phyloP scores from a whole-genome alignment of 2,113 vertebrate species.

The Phaethornis superciliosus region DNA sequence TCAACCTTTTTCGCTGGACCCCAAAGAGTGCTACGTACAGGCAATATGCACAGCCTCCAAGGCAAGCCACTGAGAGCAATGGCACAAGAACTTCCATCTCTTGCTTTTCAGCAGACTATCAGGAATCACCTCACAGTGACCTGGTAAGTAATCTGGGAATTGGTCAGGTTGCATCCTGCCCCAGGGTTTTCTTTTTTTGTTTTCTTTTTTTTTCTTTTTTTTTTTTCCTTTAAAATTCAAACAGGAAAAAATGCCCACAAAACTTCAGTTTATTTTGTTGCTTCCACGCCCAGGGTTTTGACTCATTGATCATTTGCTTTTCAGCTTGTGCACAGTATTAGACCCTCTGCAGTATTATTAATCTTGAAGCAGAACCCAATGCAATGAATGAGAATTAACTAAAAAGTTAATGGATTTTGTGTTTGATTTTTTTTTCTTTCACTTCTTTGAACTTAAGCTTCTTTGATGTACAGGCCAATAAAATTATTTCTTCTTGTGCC shows the following conservation, averaged over 20 bases:
- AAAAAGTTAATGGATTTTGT: not conserved
- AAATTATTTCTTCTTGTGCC: slow-evolving; percentile 52
- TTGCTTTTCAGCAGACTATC: slow-evolving; percentile 85
- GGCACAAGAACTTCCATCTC: slow-evolving; percentile 68
- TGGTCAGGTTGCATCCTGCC: rapidly evolving
- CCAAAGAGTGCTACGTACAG: slow-evolving; percentile 94
- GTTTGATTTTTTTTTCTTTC: not conserved
- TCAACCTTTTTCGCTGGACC: slow-evolving; percentile 95
- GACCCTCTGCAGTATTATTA: not conserved
- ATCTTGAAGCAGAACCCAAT: not conserved
- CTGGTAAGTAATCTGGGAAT: slow-evolving; percentile 77
- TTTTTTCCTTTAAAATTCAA: not conserved
- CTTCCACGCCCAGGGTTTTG: not conserved
- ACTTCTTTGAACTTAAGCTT: slow-evolving; percentile 27
- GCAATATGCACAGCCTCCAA: slow-evolving; percentile 89
- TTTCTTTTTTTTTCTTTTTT: too few species aligned
- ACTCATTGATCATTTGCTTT: not conserved
- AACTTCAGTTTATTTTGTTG: not conserved
- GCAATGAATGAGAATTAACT: not conserved
- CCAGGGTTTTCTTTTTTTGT: not conserved
- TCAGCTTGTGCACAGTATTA: not conserved
- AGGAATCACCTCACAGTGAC: slow-evolving; percentile 86
- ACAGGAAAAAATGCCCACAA: not conserved
- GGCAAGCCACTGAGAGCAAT: slow-evolving; percentile 48
- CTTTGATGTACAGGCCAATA: slow-evolving; percentile 49